phyloP scores from a whole-genome alignment of 1,140 invertebrate genomes.

The Drosophila persimilis region DNA sequence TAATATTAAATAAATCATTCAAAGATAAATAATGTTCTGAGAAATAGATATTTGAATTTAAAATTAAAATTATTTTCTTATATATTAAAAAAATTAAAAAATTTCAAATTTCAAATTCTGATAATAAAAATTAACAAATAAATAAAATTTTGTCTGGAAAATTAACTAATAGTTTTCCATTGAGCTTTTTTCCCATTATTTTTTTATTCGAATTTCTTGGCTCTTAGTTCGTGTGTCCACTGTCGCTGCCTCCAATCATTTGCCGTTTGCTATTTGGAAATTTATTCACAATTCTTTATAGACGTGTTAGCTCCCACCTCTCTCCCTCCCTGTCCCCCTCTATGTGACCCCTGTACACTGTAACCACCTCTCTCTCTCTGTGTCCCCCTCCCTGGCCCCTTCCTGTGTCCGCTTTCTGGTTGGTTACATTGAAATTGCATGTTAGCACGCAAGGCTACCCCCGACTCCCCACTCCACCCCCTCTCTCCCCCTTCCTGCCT shows the following conservation, averaged over 20 bases:
- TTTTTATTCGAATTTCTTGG: not conserved
- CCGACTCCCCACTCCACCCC: conserved; percentile 5
- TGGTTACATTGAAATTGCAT: conserved; percentile 75
- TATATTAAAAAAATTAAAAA: too few species aligned
- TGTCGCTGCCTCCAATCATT: conserved; percentile 37
- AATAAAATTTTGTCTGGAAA: too few species aligned
- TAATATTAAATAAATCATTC: too few species aligned
- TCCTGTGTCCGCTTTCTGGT: conserved; percentile 15
- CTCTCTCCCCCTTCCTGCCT: conserved; percentile 40
- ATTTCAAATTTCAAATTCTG: too few species aligned
- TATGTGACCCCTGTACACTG: too few species aligned
- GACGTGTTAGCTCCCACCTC: conserved; percentile 54
- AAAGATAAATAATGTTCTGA: too few species aligned
- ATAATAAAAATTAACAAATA: too few species aligned
- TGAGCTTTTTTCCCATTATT: not conserved
- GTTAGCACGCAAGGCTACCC: conserved; percentile 68
- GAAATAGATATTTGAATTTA: too few species aligned
- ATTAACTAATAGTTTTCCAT: not conserved
- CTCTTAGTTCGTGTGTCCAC: conserved; percentile 13
- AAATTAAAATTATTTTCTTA: too few species aligned
- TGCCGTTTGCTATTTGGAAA: conserved; percentile 62
- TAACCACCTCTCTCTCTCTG: too few species aligned
- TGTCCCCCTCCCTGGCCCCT: not conserved
- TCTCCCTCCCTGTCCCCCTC: not conserved
- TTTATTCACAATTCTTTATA: conserved; percentile 78